Evolutionary conservation across 2,797 vertebrate species (phyloP).

Genomic region (Melopsittacus undulatus): DNA sequence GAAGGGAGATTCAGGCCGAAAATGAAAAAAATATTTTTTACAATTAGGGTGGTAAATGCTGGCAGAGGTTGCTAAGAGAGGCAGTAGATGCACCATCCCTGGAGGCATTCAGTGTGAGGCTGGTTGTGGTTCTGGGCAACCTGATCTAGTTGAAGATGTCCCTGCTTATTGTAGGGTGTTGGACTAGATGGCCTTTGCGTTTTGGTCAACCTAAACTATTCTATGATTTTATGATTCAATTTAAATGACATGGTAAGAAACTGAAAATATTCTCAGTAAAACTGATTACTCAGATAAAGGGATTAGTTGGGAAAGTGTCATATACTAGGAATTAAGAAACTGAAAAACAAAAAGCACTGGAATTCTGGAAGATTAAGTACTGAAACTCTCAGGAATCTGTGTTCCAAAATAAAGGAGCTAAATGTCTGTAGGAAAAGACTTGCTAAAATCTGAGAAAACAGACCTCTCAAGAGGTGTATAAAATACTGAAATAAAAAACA

Average conservation of each 20-base stretch:
- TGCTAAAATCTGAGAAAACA: background rate
- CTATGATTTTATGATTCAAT: background rate
- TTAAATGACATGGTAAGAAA: background rate
- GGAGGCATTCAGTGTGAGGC: background rate
- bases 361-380: background rate
- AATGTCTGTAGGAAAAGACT: background rate
- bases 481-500: background rate
- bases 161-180: background rate
- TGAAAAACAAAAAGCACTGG: background rate
- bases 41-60: background rate
- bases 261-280: background rate
- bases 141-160: background rate
- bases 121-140: background rate
- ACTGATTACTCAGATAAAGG: background rate
- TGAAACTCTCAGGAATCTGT: background rate
- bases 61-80: background rate
- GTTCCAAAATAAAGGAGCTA: background rate
- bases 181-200: background rate
- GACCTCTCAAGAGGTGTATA: background rate
- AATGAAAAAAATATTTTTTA: background rate
- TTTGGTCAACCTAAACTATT: background rate
- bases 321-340: background rate
- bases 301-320: background rate
- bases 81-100: background rate
- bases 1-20: background rate